Conservation (phyloP, 2,888 invertebrate genomes). For the Pseudococcus jackbeardsleyi region DNA sequence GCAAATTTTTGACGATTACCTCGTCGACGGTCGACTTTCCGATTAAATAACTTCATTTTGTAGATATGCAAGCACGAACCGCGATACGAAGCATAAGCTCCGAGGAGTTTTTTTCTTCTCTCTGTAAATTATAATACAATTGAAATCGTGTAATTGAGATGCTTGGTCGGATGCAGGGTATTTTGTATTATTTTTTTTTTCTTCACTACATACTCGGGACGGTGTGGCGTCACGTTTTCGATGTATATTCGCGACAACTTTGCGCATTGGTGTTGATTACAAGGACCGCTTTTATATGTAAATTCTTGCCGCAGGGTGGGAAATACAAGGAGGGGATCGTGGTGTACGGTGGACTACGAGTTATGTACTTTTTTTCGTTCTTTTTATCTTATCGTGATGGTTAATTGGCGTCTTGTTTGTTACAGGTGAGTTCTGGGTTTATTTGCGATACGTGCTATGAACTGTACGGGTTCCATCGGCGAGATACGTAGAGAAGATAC, state of each 20-base stretch:
- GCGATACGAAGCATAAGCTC: background rate
- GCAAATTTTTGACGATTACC: slow-evolving; percentile 49
- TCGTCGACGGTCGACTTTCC: background rate
- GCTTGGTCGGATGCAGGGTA: slow-evolving; percentile 19
- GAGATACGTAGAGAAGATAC: background rate
- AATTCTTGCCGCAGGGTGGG: background rate
- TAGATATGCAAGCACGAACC: background rate
- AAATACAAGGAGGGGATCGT: background rate
- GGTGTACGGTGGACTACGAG: background rate
- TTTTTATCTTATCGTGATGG: background rate
- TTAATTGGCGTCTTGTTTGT: slow-evolving; percentile 37
- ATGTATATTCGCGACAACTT: slow-evolving; percentile 50
- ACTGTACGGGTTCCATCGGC: background rate
- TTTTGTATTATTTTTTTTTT: background rate
- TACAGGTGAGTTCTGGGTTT: slow-evolving; percentile 22
- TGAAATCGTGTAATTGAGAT: slow-evolving; percentile 50
- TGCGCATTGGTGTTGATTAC: slow-evolving; percentile 29
- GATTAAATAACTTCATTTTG: slow-evolving; percentile 33
- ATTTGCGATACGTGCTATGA: background rate
- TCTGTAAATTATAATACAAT: slow-evolving; percentile 49
- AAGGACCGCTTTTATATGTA: slow-evolving; percentile 36
- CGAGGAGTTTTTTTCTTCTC: background rate
- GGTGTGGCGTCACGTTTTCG: slow-evolving; percentile 49
- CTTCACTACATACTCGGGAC: background rate
- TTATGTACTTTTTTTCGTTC: background rate